Evolutionary conservation across 2,888 invertebrate species (phyloP).

Genomic region (Herminia tarsipennalis): DNA sequence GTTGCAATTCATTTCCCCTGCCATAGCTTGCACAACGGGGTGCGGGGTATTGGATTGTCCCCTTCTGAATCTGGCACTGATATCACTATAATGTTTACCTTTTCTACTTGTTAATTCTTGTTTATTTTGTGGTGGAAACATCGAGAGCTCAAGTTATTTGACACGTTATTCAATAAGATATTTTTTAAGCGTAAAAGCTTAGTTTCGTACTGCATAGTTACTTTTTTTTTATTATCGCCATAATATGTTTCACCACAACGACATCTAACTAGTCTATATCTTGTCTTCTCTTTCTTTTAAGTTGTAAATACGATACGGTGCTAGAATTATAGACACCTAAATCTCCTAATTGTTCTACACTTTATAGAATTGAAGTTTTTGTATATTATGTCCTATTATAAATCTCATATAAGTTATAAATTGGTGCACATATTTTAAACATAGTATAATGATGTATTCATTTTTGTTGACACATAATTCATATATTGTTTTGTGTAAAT

Average conservation of each 20-base stretch:
- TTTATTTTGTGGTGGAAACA: too few species aligned
- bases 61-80: too few species aligned
- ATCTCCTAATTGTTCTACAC: slow-evolving; percentile 12
- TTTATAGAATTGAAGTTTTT: slow-evolving; percentile 34
- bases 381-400: slow-evolving; percentile 52
- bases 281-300: slow-evolving; percentile 55
- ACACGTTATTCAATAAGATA: too few species aligned
- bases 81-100: too few species aligned
- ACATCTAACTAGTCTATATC: slow-evolving; percentile 68
- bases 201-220: slow-evolving; percentile 12
- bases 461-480: slow-evolving; percentile 7
- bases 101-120: too few species aligned
- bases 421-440: slow-evolving; percentile 32
- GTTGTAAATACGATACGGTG: slow-evolving; percentile 66
- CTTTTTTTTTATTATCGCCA: slow-evolving; percentile 45
- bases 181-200: too few species aligned
- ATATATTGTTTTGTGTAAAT: too few species aligned
- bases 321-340: slow-evolving; percentile 57
- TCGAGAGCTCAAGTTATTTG: too few species aligned
- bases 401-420: slow-evolving; percentile 28
- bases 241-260: slow-evolving; percentile 64
- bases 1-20: too few species aligned
- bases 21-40: too few species aligned
- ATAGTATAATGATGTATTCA: slow-evolving; percentile 5
- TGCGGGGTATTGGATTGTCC: too few species aligned